These are phyloP conservation scores for Parapsyche elsis DNA, from an alignment of 1,140 invertebrate genomes.

Conservation along the genomic window DNA sequence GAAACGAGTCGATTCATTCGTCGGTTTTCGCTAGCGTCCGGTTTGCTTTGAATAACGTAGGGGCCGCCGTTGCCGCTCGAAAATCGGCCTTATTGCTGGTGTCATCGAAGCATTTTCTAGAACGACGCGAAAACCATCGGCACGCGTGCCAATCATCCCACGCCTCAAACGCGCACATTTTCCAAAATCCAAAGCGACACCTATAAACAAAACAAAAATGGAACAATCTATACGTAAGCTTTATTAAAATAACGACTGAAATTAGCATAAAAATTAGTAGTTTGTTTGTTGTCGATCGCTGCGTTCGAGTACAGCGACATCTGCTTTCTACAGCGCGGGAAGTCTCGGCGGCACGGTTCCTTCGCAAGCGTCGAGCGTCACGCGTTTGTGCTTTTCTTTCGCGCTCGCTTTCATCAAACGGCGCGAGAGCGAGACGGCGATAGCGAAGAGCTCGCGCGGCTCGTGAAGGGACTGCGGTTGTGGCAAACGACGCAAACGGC, in stretches of 20 bases:
- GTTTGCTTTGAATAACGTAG: constrained; percentile 11
- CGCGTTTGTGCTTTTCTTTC: constrained; percentile 55
- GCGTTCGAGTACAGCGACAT: constrained; percentile 44
- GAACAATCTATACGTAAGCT: no score
- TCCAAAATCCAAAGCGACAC: no score
- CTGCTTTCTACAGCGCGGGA: constrained; percentile 52
- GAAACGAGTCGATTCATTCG: background rate
- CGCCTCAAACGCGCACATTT: no score
- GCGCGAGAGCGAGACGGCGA: background rate
- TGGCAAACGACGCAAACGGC: background rate
- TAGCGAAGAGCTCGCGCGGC: constrained; percentile 16
- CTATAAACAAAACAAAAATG: no score
- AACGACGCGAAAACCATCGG: constrained; percentile 34
- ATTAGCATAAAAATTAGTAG: no score
- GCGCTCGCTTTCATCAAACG: constrained; percentile 17
- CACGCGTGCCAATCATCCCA: no score
- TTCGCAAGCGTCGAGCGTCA: background rate
- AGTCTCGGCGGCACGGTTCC: constrained; percentile 28
- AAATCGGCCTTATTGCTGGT: constrained; percentile 31
- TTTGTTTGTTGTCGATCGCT: background rate
- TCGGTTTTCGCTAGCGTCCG: background rate
- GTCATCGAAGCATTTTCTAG: constrained; percentile 56
- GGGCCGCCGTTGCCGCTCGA: background rate
- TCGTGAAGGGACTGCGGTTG: background rate
- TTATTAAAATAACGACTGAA: no score